phyloP scores from a whole-genome alignment of 2,797 vertebrate species.

The Craterocephalus amniculus region DNA sequence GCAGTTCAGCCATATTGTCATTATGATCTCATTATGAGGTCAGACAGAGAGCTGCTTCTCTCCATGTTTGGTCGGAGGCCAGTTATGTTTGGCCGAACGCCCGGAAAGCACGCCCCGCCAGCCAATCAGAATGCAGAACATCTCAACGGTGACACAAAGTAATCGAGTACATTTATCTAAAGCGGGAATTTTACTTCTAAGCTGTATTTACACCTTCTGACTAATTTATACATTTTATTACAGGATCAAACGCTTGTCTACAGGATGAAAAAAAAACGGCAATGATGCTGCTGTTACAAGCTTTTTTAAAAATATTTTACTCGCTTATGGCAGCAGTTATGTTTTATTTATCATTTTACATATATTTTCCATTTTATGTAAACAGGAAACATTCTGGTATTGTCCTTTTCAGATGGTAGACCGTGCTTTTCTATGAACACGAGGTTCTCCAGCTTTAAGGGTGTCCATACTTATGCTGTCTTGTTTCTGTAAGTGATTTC shows the following conservation, averaged over 20 bases:
- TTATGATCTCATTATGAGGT: conserved; percentile 32
- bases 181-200: not conserved
- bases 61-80: conserved; percentile 9
- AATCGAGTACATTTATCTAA: not conserved
- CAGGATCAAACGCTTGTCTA: not conserved
- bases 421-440: no score
- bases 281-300: no score
- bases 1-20: conserved; percentile 13
- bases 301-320: no score
- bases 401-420: no score
- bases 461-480: no score
- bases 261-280: no score
- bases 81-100: conserved; percentile 12
- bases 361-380: no score
- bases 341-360: no score
- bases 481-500: no score
- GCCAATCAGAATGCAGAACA: conserved; percentile 12
- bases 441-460: no score
- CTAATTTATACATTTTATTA: not conserved
- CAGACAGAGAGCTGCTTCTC: conserved; percentile 7
- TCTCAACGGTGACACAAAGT: not conserved
- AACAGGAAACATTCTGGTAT: no score
- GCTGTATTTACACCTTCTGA: not conserved
- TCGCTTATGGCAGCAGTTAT: no score
- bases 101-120: not conserved